Conservation (phyloP, 2,797 vertebrate genomes). For the Eulemur rubriventer region DNA sequence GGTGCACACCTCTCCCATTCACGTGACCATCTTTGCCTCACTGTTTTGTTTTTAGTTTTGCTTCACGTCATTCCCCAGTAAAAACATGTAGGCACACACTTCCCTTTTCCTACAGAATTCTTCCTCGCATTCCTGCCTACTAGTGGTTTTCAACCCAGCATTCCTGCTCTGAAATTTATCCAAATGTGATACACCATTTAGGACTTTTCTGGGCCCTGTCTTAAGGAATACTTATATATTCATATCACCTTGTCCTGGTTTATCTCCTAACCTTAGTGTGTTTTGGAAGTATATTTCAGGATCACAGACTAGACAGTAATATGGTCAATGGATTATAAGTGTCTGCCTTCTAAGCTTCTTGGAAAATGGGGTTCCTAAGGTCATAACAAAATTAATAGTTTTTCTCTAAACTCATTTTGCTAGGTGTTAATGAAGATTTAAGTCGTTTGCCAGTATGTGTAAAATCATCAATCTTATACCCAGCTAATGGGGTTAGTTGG, state of each 20-base stretch:
- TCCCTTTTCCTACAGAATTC: not conserved
- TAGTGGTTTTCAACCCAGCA: conserved; percentile 3
- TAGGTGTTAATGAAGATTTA: conserved; percentile 36
- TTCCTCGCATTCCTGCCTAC: not conserved
- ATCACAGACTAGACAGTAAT: not conserved
- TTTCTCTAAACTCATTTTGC: not conserved
- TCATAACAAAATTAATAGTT: not conserved
- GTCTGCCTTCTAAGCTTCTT: not conserved
- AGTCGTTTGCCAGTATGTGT: not conserved
- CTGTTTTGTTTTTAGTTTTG: not conserved
- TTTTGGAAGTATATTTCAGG: conserved; percentile 34
- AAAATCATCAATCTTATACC: not conserved
- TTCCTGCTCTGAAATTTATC: not conserved
- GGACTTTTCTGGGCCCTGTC: not conserved
- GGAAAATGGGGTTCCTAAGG: not conserved
- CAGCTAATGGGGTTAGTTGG: not conserved
- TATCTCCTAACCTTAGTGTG: not conserved
- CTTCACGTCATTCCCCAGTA: not conserved
- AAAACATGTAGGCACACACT: not conserved
- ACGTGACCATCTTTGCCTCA: not conserved
- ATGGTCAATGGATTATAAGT: not conserved
- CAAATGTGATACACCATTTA: not conserved
- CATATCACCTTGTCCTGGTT: not conserved
- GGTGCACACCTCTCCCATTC: not conserved
- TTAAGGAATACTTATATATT: not conserved